These are phyloP conservation scores for Neotoma lepida DNA, from an alignment of 2,113 vertebrate species.

Conservation along the genomic window DNA sequence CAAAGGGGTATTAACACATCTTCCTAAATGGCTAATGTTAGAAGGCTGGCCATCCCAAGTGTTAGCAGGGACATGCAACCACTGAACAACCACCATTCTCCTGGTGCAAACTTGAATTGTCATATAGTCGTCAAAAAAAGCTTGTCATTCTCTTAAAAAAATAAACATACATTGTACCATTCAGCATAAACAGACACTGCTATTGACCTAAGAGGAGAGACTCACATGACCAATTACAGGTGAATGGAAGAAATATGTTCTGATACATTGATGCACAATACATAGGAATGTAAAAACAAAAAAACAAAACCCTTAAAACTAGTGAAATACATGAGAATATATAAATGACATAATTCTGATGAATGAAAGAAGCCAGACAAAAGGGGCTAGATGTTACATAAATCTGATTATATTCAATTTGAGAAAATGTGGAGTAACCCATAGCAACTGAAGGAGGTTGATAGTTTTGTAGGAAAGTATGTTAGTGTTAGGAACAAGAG, in stretches of 20 bases:
- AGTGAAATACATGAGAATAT: background rate
- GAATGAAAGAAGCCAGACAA: background rate
- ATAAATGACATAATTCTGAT: conserved; percentile 19
- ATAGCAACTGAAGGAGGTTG: background rate
- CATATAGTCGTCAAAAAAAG: background rate
- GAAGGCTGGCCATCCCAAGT: background rate
- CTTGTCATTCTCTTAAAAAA: background rate
- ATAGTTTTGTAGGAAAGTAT: background rate
- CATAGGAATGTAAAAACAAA: background rate
- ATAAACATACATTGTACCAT: background rate
- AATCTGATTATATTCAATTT: background rate
- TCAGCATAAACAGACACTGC: background rate
- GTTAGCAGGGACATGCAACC: background rate
- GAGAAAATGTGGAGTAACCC: background rate
- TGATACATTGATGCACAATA: background rate
- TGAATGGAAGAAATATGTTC: background rate
- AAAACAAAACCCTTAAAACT: background rate
- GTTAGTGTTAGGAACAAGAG: background rate
- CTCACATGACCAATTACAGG: background rate
- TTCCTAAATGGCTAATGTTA: background rate
- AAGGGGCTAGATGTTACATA: background rate
- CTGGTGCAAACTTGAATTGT: background rate
- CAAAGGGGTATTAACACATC: background rate
- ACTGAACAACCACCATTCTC: background rate
- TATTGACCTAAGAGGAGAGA: background rate